Evolutionary conservation across 1,140 invertebrate genomes (phyloP).

Genomic region (Diabrotica undecimpunctata): DNA sequence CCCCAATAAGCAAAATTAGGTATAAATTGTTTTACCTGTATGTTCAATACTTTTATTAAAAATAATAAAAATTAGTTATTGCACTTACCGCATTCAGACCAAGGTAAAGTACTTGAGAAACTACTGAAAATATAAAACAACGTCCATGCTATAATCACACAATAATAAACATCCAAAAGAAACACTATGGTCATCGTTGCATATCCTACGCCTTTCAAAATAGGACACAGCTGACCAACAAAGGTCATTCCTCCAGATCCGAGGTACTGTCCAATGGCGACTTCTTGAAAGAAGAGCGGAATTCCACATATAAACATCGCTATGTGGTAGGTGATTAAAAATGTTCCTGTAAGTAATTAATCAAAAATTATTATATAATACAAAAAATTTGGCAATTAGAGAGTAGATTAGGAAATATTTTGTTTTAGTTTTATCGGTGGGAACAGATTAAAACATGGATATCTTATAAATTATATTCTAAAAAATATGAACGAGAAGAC

Average conservation of each 20-base stretch:
- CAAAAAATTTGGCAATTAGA: too few relatives aligned
- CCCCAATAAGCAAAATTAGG: too few relatives aligned
- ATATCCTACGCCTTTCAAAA: constrained; percentile 67
- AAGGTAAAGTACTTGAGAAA: constrained; percentile 53
- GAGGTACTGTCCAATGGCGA: constrained; percentile 62
- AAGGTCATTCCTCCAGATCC: constrained; percentile 61
- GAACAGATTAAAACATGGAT: neutral
- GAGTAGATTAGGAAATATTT: too few relatives aligned
- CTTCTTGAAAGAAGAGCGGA: constrained; percentile 76
- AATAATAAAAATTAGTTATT: too few relatives aligned
- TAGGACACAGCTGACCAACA: constrained; percentile 58
- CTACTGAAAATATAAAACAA: constrained; percentile 59
- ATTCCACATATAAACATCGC: constrained; percentile 71
- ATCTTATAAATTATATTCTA: neutral
- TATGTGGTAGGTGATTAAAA: constrained; percentile 65
- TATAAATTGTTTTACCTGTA: too few relatives aligned
- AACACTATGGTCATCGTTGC: constrained; percentile 67
- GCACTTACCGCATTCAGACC: constrained; percentile 56
- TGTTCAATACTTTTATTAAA: too few relatives aligned
- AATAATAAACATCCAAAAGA: constrained; percentile 63
- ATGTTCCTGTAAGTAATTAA: constrained; percentile 54
- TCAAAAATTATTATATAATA: too few relatives aligned
- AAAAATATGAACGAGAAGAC: too few relatives aligned
- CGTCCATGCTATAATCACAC: constrained; percentile 63
- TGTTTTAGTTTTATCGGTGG: too few relatives aligned